Conservation (phyloP, 2,113 vertebrate genomes). For the Hyperoodon ampullatus region DNA sequence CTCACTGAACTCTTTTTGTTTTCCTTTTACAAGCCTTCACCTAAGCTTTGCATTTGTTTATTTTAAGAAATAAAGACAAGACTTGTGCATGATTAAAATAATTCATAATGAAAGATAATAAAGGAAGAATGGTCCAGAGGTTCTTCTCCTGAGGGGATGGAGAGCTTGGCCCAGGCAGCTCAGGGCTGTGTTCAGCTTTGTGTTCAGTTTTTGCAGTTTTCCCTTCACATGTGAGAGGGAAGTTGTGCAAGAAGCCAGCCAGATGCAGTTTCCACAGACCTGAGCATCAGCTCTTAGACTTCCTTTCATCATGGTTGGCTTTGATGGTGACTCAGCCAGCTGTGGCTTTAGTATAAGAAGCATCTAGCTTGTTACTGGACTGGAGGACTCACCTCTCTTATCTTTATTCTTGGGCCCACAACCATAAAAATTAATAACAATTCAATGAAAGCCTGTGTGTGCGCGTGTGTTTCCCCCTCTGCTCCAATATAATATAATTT, state of each 20-base stretch:
- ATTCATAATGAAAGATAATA: neutral
- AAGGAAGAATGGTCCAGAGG: neutral
- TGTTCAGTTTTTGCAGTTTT: too few species aligned
- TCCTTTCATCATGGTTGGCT: constrained; percentile 54
- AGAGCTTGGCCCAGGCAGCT: neutral
- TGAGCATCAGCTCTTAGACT: constrained; percentile 1
- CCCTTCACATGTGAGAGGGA: neutral
- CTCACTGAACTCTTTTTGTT: neutral
- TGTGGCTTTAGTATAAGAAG: constrained; percentile 55
- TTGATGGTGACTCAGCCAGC: constrained; percentile 45
- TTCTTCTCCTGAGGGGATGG: neutral
- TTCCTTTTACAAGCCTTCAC: neutral
- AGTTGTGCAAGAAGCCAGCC: neutral
- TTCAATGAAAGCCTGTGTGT: neutral
- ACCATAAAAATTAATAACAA: neutral
- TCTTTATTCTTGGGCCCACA: neutral
- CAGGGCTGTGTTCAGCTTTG: neutral
- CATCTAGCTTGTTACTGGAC: neutral
- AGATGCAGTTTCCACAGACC: neutral
- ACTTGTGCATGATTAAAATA: neutral
- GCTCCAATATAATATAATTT: neutral
- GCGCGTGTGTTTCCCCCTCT: neutral
- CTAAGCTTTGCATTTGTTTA: constrained; percentile 31
- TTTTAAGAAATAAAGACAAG: constrained; percentile 36
- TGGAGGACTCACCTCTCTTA: neutral